A percentile compares a stretch with the other conserved stretches of the same genome.
These are phyloP conservation scores for Holotrichia oblita DNA, from an alignment of 1,140 invertebrate species.

Conservation along the genomic window DNA sequence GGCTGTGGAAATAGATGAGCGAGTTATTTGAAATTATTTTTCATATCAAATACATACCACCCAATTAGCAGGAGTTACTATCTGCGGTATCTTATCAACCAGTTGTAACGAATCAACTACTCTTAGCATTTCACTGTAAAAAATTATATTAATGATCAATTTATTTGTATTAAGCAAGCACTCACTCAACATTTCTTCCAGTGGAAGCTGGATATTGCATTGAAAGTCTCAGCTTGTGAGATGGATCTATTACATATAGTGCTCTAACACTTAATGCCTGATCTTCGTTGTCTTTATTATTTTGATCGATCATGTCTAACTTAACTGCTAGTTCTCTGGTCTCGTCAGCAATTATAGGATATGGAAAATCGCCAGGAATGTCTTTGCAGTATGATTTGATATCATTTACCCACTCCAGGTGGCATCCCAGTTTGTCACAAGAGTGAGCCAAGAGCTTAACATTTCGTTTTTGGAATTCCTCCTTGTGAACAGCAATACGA, in stretches of 20 bases:
- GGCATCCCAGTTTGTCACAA: constrained; percentile 80
- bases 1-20: constrained; percentile 64
- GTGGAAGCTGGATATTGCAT: constrained; percentile 94
- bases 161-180: constrained; percentile 46
- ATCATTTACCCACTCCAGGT: constrained; percentile 84
- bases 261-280: constrained; percentile 82
- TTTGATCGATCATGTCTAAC: constrained; percentile 89
- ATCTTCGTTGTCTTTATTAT: constrained; percentile 77
- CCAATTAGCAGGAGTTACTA: constrained; percentile 92
- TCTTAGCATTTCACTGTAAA: constrained; percentile 86
- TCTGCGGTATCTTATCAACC: constrained; percentile 74
- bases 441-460: constrained; percentile 88
- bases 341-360: constrained; percentile 88
- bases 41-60: constrained; percentile 64
- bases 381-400: constrained; percentile 79
- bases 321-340: constrained; percentile 78
- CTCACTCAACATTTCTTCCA: constrained; percentile 91
- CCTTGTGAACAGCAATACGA: constrained; percentile 75
- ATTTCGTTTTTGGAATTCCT: constrained; percentile 80
- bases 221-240: constrained; percentile 84
- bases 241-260: constrained; percentile 88
- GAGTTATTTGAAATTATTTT: background rate
- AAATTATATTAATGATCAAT: background rate
- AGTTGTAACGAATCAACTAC: constrained; percentile 90
- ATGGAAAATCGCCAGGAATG: constrained; percentile 78